Percentiles rank a stretch among this genome's conserved stretches.
Evolutionary conservation across 2,113 vertebrate species (phyloP).

Genomic region (Boleophthalmus pectinirostris): DNA sequence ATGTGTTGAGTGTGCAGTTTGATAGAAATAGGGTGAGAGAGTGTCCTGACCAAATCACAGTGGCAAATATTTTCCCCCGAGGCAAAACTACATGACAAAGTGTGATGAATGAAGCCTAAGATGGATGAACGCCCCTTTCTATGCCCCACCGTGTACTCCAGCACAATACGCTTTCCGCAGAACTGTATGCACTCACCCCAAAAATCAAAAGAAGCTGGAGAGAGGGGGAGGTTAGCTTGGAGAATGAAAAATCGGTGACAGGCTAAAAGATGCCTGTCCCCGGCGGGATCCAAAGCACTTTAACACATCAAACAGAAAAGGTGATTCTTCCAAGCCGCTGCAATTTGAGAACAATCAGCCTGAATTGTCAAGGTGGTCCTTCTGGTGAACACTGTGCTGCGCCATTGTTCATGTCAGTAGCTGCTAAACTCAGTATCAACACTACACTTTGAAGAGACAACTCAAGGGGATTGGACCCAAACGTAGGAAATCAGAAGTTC

Average conservation of each 20-base stretch:
- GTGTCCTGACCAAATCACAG: constrained; percentile 14
- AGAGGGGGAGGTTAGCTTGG: background rate
- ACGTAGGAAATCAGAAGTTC: background rate
- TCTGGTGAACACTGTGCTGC: constrained; percentile 34
- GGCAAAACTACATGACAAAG: constrained; percentile 29
- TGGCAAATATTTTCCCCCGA: constrained; percentile 14
- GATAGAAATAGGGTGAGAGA: constrained; percentile 6
- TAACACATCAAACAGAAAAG: constrained; percentile 61
- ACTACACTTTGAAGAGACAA: constrained; percentile 7
- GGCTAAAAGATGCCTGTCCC: constrained; percentile 47
- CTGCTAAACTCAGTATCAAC: constrained; percentile 45
- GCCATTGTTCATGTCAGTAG: constrained; percentile 67
- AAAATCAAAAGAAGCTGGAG: constrained; percentile 21
- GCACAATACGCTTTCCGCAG: constrained; percentile 38
- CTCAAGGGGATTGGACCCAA: constrained; percentile 2
- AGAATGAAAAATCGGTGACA: constrained; percentile 39
- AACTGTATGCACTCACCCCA: constrained; percentile 24
- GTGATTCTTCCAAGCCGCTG: constrained; percentile 64
- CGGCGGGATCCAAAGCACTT: constrained; percentile 67
- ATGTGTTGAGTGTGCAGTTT: constrained; percentile 16
- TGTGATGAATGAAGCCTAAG: constrained; percentile 42
- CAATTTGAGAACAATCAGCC: constrained; percentile 76
- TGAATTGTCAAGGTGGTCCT: constrained; percentile 60
- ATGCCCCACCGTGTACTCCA: constrained; percentile 32
- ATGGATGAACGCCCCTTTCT: constrained; percentile 37